Base-by-base conservation (phyloP, 2,113 vertebrate genomes). In the Takifugu flavidus region DNA sequence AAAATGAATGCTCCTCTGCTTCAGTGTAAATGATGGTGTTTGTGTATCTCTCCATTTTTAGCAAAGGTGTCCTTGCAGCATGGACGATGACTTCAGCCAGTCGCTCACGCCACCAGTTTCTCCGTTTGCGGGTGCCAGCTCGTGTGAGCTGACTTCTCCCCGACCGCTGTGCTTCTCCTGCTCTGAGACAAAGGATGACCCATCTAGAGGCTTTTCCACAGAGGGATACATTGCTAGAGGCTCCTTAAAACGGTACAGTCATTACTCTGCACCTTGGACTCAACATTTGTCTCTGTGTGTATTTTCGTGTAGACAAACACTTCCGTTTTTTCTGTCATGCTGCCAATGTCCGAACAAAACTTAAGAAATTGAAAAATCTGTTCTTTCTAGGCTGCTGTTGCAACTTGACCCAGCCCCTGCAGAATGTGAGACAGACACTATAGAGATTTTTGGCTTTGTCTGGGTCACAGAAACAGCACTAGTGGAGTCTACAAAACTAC, bases 391-490 rank as follows among this genome's bases (percentile, higher is more conserved):
- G 70, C 75, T 96, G 81, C 83, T 99, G 70, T 70, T 98, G 79
- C 91, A 75, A 71, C 88, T 99, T 34, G 95, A 98, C 80, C 96
- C 97, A 59, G 93, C 93, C 77, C 96, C 96, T 67, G 88, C 86
- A 47, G 94, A 93, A 62, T 96, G 92, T 74, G 94, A 98, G 78
- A 85, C 89, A 0, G 93, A 94, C 80, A 92, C 89, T 2, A 86
- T 95, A 56, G 95, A 98, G 75, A 78, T 98, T 49, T 98, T 99
- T 90, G 96, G 92, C 70, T 95, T 97, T 78, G 82, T 90, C 10
- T 99, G 96, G 95, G 94, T 94, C 60, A 96, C 94, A 31, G 95
- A 96, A 90, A 96, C 75, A 3, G 95, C 95, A 4, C 87, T 99
- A 72, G 91, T 94, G 67, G 93, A 96, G 86, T 96, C 94, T 46